Percentiles rank a stretch among this genome's conserved stretches.
Evolutionary conservation across 2,797 vertebrate species (phyloP).

Genomic region (Thamnophis elegans): DNA sequence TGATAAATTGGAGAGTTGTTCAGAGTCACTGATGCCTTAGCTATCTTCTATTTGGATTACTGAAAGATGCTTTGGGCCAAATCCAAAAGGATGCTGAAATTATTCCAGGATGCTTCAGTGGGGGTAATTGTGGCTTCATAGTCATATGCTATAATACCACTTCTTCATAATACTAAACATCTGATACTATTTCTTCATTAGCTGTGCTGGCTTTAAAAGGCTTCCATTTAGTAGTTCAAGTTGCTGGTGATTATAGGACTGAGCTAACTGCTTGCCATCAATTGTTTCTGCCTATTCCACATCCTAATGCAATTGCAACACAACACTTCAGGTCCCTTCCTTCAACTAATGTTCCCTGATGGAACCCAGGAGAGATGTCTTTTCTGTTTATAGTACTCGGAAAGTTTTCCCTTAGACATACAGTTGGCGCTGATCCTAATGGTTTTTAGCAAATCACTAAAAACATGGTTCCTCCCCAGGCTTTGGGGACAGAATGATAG

Average conservation of each 20-base stretch:
- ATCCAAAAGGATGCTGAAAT: neutral
- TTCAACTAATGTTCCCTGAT: neutral
- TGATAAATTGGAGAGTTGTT: neutral
- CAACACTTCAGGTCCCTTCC: neutral
- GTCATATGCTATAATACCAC: neutral
- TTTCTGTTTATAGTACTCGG: neutral
- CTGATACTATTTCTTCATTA: neutral
- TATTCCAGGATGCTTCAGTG: neutral
- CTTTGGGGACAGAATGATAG: neutral
- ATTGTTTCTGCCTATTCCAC: neutral
- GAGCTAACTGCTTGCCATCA: neutral
- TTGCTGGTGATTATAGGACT: neutral
- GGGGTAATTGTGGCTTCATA: neutral
- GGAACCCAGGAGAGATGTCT: neutral
- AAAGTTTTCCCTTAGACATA: neutral
- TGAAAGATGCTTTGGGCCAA: neutral
- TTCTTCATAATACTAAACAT: neutral
- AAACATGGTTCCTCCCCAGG: neutral
- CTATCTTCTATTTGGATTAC: neutral
- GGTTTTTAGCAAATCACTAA: neutral
- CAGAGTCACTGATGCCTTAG: neutral
- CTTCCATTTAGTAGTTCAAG: neutral
- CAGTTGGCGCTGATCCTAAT: neutral
- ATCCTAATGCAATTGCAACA: neutral
- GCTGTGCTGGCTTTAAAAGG: neutral